Conservation (phyloP, 2,797 vertebrate species). For the Sibirionetta formosa region DNA sequence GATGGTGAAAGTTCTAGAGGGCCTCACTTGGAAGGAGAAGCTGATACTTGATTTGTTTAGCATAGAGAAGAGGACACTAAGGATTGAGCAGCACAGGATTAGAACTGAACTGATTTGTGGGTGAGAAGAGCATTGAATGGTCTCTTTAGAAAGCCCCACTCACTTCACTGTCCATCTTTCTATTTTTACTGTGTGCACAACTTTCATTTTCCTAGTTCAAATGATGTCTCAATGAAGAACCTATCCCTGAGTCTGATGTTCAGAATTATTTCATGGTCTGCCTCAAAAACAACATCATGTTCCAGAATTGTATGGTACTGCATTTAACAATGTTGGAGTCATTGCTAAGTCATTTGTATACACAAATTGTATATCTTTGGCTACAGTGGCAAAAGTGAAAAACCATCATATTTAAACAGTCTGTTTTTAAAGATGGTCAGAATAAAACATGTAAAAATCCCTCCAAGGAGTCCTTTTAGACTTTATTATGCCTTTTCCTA, state of each 20-base stretch:
- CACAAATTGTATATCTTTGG: not conserved
- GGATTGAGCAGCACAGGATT: not conserved
- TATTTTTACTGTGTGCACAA: not conserved
- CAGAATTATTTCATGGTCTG: not conserved
- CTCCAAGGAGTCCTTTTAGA: not conserved
- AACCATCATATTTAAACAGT: not conserved
- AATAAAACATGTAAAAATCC: not conserved
- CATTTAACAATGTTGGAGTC: not conserved
- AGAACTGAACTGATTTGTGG: not conserved
- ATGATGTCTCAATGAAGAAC: not conserved
- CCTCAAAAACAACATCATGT: not conserved
- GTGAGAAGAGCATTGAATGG: not conserved
- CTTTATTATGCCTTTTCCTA: not conserved
- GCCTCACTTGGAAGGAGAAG: too few relatives aligned
- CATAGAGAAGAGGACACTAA: not conserved
- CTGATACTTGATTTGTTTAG: not conserved
- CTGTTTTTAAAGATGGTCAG: not conserved
- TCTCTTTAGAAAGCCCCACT: not conserved
- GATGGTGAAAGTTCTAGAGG: not conserved
- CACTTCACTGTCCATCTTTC: not conserved
- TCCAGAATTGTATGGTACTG: not conserved
- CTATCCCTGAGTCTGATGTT: not conserved
- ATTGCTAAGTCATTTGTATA: not conserved
- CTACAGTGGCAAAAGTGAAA: not conserved
- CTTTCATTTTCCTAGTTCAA: not conserved